Conservation (phyloP, 2,797 vertebrate species). For the Acipenser transmontanus region DNA sequence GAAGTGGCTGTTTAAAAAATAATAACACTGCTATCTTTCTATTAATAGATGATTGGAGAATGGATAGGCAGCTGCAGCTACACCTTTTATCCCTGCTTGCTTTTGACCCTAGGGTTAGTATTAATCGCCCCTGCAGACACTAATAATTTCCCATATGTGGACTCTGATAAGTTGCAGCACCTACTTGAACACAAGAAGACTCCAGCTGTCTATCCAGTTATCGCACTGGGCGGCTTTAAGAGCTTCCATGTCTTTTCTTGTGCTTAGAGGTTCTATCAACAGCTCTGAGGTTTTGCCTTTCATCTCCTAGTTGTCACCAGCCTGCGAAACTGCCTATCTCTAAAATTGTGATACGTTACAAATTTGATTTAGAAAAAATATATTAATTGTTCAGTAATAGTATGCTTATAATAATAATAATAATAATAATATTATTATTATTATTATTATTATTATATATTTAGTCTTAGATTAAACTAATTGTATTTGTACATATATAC, state of each 20-base stretch:
- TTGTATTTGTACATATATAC: too few species aligned
- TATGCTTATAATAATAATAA: too few species aligned
- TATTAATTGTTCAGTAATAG: too few species aligned
- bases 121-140: constrained; percentile 93
- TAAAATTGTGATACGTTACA: constrained; percentile 81
- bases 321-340: constrained; percentile 92
- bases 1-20: constrained; percentile 51
- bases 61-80: constrained; percentile 85
- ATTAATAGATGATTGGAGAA: constrained; percentile 83
- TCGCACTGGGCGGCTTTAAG: constrained; percentile 87
- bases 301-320: constrained; percentile 95
- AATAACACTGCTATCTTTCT: constrained; percentile 67
- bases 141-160: constrained; percentile 94
- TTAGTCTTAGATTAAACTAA: too few species aligned
- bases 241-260: constrained; percentile 65
- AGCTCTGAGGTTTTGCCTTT: constrained; percentile 83
- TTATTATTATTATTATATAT: too few species aligned
- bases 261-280: constrained; percentile 88
- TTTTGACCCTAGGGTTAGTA: constrained; percentile 83
- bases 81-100: constrained; percentile 89
- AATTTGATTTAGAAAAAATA: constrained; percentile 78
- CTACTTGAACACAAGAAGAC: constrained; percentile 82
- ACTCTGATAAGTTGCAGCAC: constrained; percentile 97
- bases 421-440: too few species aligned
- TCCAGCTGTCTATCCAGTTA: constrained; percentile 84